phyloP scores from a whole-genome alignment of 1,140 invertebrate genomes.

The Hyphantria cunea region DNA sequence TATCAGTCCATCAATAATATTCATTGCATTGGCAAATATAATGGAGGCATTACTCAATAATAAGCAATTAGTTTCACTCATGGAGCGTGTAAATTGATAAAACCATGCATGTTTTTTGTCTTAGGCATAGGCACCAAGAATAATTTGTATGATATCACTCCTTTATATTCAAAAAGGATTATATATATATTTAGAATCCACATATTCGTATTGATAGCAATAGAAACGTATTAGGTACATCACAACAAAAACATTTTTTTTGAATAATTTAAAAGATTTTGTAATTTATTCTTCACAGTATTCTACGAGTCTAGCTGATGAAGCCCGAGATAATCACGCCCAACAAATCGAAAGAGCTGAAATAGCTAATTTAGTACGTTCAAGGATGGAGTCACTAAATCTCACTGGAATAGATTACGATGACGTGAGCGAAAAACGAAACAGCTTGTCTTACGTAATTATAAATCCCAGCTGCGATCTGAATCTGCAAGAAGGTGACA shows the following conservation, averaged over 20 bases:
- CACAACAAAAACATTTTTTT: not conserved
- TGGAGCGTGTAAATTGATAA: conserved; percentile 15
- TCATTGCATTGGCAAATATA: no score
- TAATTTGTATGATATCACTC: conserved; percentile 8
- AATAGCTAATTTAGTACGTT: conserved; percentile 96
- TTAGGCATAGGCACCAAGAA: conserved; percentile 23
- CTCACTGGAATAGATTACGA: conserved; percentile 95
- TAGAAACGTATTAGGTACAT: no score
- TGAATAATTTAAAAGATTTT: not conserved
- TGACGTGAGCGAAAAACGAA: conserved; percentile 95
- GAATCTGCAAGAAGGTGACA: conserved; percentile 97
- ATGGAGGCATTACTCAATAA: no score
- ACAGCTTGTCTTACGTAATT: conserved; percentile 97
- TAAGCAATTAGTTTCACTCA: not conserved
- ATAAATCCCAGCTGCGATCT: conserved; percentile 99
- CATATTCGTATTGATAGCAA: conserved; percentile 12
- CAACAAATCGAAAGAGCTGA: conserved; percentile 97
- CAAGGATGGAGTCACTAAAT: conserved; percentile 96
- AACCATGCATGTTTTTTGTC: conserved; percentile 30
- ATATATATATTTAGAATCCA: not conserved
- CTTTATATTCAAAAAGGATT: not conserved
- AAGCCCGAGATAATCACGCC: conserved; percentile 92
- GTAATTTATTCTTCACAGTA: conserved; percentile 82
- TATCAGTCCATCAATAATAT: no score
- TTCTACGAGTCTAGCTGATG: conserved; percentile 90